Base-by-base conservation (phyloP, 30 jellyfish, hydroid and myxozoan species). In the Aurelia coerulea region DNA sequence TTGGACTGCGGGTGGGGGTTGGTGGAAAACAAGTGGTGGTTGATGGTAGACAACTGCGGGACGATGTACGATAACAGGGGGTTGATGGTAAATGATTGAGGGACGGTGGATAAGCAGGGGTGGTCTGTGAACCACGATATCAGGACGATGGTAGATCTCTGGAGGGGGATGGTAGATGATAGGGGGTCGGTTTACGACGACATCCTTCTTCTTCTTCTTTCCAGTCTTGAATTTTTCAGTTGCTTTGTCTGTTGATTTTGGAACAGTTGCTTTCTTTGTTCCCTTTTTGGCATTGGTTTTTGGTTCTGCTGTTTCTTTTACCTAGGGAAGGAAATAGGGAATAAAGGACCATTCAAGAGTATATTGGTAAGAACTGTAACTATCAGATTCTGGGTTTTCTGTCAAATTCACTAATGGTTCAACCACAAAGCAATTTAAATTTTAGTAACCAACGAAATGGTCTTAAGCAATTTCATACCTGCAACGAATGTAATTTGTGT, bases 111-210 rank as follows among this genome's bases (percentile, higher is more conserved):
- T 91, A 46, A 91, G 89, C 65, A 91, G 73, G 13, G 98, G 98
- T 50, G 98, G 98, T 60, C 98, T 68, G 83, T 91, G 98, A 33
- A 91, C 98, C 68, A 91, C 98, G 34, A 91, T 91, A 77, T 91
- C 98, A 31, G 98, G 98, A 74, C 98, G 73, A 83, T 91, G 98
- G 85, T 91, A 91, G 54, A 91, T 91, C 80, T 91, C 98, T 12
- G 98, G 98, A 46, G 98, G 98, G 35, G 98, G 98, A 83, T 91
- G 98, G 79, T 91, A 91, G 79, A 91, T 91, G 81, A 91, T 91
- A 11, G 98, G 98, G n/a, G 98, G 98, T 73, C 98, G 81, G 87
- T 95, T 91, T 33, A 91, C 98, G 53, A 91, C 98, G 54, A 91
- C 98, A 77, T 91, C 98, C 84, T 91, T 91, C 82, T 91, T 91